Evolutionary conservation across 2,113 vertebrate genomes (phyloP), one percentile per base, ranked within the genome.

Genomic region (Verasper variegatus): DNA sequence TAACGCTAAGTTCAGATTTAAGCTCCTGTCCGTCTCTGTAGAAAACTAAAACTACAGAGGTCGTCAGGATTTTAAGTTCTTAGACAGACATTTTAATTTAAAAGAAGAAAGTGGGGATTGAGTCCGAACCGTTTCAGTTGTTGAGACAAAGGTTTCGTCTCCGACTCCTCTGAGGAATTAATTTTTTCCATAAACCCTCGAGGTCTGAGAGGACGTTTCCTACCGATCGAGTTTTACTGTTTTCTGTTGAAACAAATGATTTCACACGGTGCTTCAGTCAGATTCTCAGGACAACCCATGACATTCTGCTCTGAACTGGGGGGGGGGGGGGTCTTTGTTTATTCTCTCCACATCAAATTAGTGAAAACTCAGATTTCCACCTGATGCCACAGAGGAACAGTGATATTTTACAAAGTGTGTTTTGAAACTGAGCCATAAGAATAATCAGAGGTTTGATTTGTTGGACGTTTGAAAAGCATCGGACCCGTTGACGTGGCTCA

Each of bases 1-100:
- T 3, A 80, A 91, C 88, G 88, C 85, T 87, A 83, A 74, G 31
- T 71, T 65, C 49, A 62, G 69, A 40, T 52, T 66, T 7, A 20
- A 59, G 0, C 6, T 47, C 59, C 37, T 20, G 11, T 67, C 23
- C 0, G 10, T 23, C 21, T 12, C 52, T 9, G n/a, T 56, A 7
- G 52, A 1, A 23, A 27, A 72, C 21, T 65, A 12, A 3, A 45
- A 35, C 17, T 3, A 24, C 21, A 27, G 20, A 37, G 54, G 13
- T 4, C 2, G 17, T 5, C 64, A 51, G 37, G 58, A 55, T 1
- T 23, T 14, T 1, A 17, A 31, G 10, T 15, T 55, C n/a, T 56
- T 52, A 6, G 51, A 10, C 7, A 31, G 31, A 31, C 31, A 31
- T 20, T 20, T 20, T 20, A 52, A 52, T 18, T 49, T 49, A 18